Conservation (phyloP, 1,140 invertebrate genomes). For the Spodoptera litura region DNA sequence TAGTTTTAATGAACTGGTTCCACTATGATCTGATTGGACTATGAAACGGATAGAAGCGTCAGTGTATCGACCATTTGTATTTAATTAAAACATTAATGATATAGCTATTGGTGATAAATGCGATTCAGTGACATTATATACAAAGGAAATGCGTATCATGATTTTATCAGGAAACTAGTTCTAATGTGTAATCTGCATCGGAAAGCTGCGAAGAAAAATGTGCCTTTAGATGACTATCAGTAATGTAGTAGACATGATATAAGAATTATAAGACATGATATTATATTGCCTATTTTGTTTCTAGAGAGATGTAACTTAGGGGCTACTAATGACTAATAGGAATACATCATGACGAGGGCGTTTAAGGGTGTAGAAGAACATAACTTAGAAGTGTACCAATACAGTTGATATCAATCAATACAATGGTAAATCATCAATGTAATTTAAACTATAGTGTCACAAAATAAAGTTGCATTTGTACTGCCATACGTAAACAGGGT, state of each 20-base stretch:
- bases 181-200: neutral
- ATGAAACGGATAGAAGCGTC: conserved; percentile 31
- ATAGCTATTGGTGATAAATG: conserved; percentile 5
- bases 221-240: neutral
- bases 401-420: too few species aligned
- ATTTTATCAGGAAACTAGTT: conserved; percentile 7
- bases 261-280: too few species aligned
- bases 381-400: too few species aligned
- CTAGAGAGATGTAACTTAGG: too few species aligned
- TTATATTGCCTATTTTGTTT: too few species aligned
- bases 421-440: too few species aligned
- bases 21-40: conserved; percentile 28
- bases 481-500: too few species aligned
- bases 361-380: too few species aligned
- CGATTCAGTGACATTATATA: conserved; percentile 13
- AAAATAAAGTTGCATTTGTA: too few species aligned
- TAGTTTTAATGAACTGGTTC: conserved; percentile 34
- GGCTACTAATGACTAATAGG: too few species aligned
- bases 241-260: neutral
- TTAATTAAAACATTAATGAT: conserved; percentile 40
- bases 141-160: conserved; percentile 19
- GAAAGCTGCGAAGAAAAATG: neutral
- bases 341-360: too few species aligned
- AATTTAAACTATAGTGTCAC: too few species aligned
- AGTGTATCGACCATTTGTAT: conserved; percentile 29